These are phyloP conservation scores for Ornithoptera alexandrae DNA, from an alignment of 2,888 invertebrate genomes.

Conservation along the genomic window DNA sequence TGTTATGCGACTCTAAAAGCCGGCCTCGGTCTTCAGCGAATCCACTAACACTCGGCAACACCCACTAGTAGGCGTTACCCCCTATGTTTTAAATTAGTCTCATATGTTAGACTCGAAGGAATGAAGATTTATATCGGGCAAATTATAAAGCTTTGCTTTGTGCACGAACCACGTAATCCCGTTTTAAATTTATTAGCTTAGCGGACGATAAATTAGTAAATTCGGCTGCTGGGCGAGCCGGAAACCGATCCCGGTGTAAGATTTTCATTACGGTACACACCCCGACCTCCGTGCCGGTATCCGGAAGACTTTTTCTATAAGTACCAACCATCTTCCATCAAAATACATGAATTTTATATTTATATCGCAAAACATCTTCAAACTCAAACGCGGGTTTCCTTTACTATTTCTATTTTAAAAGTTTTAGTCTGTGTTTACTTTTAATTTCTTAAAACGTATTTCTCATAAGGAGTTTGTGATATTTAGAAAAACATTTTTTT, in stretches of 20 bases:
- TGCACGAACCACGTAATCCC: conserved; percentile 72
- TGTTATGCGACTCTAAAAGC: conserved; percentile 10
- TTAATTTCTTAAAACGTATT: no score
- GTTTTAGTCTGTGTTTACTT: no score
- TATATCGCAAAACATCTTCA: no score
- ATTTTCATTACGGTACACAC: conserved; percentile 58
- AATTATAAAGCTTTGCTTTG: conserved; percentile 75
- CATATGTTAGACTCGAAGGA: conserved; percentile 55
- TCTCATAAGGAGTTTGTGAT: no score
- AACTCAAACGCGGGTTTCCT: no score
- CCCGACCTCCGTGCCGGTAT: conserved; percentile 34
- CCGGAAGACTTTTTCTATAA: no score
- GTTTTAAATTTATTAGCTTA: conserved; percentile 77
- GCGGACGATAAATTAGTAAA: conserved; percentile 74
- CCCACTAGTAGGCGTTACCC: conserved; percentile 28
- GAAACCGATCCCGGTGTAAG: conserved; percentile 67
- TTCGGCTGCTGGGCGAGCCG: conserved; percentile 70
- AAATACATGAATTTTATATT: no score
- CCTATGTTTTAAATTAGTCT: conserved; percentile 37
- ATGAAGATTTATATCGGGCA: conserved; percentile 70
- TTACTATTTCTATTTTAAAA: no score
- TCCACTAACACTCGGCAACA: conserved; percentile 23
- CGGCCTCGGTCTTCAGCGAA: conserved; percentile 5
- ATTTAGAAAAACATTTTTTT: no score
- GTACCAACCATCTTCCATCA: no score